Percentiles rank a stretch among this genome's conserved stretches.
Evolutionary conservation across 1,140 invertebrate species (phyloP).

Genomic region (Temnothorax longispinosus): DNA sequence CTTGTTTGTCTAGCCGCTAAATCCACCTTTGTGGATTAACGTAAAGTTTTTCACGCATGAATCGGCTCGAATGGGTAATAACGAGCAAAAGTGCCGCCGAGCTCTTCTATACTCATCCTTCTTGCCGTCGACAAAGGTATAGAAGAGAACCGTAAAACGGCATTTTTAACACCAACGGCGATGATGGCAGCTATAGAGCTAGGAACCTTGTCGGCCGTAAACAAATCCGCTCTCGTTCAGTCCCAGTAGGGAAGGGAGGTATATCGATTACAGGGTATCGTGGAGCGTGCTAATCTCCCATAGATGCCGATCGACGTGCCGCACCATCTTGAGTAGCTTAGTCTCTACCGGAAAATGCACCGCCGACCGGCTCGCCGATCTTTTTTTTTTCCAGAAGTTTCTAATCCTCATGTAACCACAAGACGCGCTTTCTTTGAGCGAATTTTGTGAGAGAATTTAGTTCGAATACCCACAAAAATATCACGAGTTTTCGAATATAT

Average conservation of each 20-base stretch:
- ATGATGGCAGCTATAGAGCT: slow-evolving; percentile 21
- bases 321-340: slow-evolving; percentile 66
- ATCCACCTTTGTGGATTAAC: slow-evolving; percentile 28
- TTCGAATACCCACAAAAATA: neutral
- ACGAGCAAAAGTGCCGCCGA: slow-evolving; percentile 49
- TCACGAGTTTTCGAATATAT: neutral
- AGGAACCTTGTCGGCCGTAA: slow-evolving; percentile 43
- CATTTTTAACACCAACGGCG: slow-evolving; percentile 2
- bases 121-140: slow-evolving; percentile 45
- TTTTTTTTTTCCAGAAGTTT: slow-evolving; percentile 43
- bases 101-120: neutral
- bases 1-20: slow-evolving; percentile 17
- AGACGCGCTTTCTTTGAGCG: neutral
- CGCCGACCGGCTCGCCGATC: neutral
- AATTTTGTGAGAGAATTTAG: neutral
- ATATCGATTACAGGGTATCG: slow-evolving; percentile 74
- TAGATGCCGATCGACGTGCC: slow-evolving; percentile 36
- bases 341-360: neutral
- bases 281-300: slow-evolving; percentile 69
- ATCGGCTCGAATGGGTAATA: slow-evolving; percentile 5
- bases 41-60: slow-evolving; percentile 11
- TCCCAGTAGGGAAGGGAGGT: slow-evolving; percentile 24
- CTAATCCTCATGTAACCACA: slow-evolving; percentile 37
- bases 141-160: slow-evolving; percentile 50
- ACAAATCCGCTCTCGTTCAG: slow-evolving; percentile 57